Conservation (phyloP, 2,113 vertebrate species). For the Antechinus flavipes region DNA sequence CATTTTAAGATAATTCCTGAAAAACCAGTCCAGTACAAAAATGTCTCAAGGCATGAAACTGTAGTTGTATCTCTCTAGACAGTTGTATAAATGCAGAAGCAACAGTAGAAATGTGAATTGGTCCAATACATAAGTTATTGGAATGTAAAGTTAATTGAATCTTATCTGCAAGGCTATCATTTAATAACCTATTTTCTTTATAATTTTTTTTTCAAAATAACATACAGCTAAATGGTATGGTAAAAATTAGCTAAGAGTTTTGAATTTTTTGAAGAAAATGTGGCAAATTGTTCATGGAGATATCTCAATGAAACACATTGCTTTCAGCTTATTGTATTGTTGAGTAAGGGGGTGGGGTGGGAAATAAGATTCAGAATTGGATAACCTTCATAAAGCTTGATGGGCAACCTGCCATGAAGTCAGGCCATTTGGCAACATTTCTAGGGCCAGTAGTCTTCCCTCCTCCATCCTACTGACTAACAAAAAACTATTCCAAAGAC, state of each 20-base stretch:
- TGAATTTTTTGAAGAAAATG: constrained; percentile 40
- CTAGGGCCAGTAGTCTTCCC: background rate
- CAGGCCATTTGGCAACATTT: background rate
- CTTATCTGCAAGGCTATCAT: constrained; percentile 40
- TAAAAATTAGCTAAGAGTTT: background rate
- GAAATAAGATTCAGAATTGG: background rate
- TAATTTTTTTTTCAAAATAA: background rate
- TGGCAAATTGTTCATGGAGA: background rate
- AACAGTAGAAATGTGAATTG: background rate
- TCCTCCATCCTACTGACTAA: background rate
- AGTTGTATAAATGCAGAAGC: background rate
- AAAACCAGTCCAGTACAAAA: constrained; percentile 26
- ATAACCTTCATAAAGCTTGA: background rate
- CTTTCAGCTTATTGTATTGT: background rate
- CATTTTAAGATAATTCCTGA: background rate
- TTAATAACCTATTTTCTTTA: background rate
- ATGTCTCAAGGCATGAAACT: constrained; percentile 2
- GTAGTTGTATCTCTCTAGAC: background rate
- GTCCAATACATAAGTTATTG: background rate
- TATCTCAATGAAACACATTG: constrained; percentile 12
- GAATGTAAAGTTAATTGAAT: background rate
- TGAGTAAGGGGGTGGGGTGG: background rate
- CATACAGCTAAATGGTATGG: constrained; percentile 15
- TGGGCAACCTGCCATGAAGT: background rate
- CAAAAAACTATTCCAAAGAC: background rate